Conservation (phyloP, 2,113 vertebrate species). For the Albula glossodonta region DNA sequence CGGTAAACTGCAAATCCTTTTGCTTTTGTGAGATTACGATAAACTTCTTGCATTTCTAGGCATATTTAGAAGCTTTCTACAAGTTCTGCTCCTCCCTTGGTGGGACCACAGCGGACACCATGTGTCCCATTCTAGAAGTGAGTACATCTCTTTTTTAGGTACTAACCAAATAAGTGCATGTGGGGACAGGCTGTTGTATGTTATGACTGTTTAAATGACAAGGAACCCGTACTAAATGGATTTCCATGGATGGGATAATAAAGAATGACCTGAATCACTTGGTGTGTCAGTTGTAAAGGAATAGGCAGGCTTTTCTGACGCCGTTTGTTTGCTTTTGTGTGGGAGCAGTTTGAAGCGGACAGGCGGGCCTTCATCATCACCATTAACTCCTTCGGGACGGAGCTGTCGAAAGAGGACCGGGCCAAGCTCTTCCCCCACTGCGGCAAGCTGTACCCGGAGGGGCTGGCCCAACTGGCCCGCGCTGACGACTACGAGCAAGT, state of each 20-base stretch:
- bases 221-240: too few species aligned
- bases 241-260: too few species aligned
- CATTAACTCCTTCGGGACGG: conserved; percentile 97
- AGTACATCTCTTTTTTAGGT: conserved; percentile 36
- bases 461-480: conserved; percentile 90
- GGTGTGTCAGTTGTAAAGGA: neutral
- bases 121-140: conserved; percentile 98
- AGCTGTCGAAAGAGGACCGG: conserved; percentile 93
- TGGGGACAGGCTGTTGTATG: too few species aligned
- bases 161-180: neutral
- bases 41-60: conserved; percentile 64
- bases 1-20: neutral
- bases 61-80: conserved; percentile 95
- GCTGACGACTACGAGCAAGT: conserved; percentile 98
- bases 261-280: too few species aligned
- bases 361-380: conserved; percentile 97
- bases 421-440: conserved; percentile 97
- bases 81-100: conserved; percentile 92
- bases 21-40: neutral
- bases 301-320: neutral
- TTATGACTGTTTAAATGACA: too few species aligned
- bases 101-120: conserved; percentile 92
- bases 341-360: conserved; percentile 88
- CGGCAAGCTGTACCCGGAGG: conserved; percentile 94
- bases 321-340: accelerated